A percentile compares a stretch with the other conserved stretches of the same genome.
Evolutionary conservation across 2,888 invertebrate genomes (phyloP).

Genomic region (Rhimphoctona megacephalus): DNA sequence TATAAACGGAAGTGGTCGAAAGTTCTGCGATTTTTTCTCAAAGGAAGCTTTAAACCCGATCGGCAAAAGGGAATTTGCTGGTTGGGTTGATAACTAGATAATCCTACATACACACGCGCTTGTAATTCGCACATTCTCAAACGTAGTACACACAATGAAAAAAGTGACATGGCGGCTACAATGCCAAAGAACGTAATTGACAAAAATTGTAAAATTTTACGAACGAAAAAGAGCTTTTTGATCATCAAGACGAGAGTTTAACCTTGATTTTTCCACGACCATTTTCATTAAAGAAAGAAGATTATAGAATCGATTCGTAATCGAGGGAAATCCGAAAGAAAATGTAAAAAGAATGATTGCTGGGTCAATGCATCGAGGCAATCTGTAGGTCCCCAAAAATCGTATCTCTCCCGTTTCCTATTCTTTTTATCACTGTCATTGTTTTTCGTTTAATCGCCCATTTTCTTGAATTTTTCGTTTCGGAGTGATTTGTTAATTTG

Average conservation of each 20-base stretch:
- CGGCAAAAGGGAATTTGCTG: neutral
- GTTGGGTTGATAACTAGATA: neutral
- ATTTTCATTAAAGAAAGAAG: neutral
- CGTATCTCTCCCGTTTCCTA: neutral
- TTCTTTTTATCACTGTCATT: neutral
- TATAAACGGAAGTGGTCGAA: neutral
- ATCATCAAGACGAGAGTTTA: neutral
- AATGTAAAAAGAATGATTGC: neutral
- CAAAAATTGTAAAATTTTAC: conserved; percentile 16
- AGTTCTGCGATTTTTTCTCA: neutral
- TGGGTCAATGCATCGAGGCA: neutral
- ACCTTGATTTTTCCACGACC: neutral
- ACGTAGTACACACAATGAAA: neutral
- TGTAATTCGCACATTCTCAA: neutral
- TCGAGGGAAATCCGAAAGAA: neutral
- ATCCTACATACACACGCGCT: neutral
- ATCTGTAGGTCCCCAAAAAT: conserved; percentile 8
- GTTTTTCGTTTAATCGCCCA: neutral
- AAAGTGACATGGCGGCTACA: conserved; percentile 53
- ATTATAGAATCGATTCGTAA: neutral
- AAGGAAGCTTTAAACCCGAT: neutral
- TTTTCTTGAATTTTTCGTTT: neutral
- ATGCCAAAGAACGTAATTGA: conserved; percentile 34
- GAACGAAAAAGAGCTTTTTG: neutral
- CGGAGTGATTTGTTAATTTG: conserved; percentile 6